Percentiles rank a stretch among this genome's conserved stretches.
These are phyloP conservation scores for Potamilus streckersoni DNA, from an alignment of 1,140 invertebrate species.

Conservation along the genomic window DNA sequence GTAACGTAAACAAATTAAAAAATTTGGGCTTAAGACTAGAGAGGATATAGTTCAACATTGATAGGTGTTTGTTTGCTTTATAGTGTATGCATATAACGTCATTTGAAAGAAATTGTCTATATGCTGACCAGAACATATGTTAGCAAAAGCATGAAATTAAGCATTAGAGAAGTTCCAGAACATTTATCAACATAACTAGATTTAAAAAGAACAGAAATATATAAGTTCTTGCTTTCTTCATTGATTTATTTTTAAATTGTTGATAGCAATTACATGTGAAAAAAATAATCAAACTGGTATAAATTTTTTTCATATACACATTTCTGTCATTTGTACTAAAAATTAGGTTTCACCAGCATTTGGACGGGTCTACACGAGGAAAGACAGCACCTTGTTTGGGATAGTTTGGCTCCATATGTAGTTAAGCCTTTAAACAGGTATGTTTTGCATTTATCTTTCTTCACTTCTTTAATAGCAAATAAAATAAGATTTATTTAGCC, in stretches of 20 bases:
- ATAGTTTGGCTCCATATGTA: conserved; percentile 16
- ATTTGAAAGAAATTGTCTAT: no score
- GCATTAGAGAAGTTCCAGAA: background rate
- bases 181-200: background rate
- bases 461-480: background rate
- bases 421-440: conserved; percentile 20
- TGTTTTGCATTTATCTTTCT: no score
- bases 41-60: no score
- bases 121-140: no score
- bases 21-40: no score
- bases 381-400: conserved; percentile 20
- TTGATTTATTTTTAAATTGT: background rate
- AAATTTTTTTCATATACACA: background rate
- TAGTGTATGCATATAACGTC: no score
- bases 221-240: background rate
- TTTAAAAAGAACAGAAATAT: background rate
- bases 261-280: background rate
- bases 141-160: background rate
- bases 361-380: conserved; percentile 27
- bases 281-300: background rate
- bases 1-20: background rate
- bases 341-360: conserved; percentile 13
- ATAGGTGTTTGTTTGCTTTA: no score
- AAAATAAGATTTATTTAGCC: background rate
- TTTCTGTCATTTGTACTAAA: background rate